Evolutionary conservation across 2,797 vertebrate species (phyloP).

Genomic region (Typhlichthys subterraneus): DNA sequence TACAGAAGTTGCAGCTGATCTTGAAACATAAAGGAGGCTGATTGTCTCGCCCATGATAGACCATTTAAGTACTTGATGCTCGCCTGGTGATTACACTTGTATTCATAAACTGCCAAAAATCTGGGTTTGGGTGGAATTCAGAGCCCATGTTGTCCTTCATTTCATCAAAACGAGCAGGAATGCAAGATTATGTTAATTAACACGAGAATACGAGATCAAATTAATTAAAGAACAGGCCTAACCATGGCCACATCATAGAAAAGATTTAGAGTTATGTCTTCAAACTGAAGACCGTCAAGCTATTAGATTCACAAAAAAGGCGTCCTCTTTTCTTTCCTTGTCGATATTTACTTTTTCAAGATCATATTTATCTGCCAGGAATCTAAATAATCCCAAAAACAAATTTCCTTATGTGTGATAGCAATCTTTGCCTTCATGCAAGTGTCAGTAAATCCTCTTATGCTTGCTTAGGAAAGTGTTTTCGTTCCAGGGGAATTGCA

Average conservation of each 20-base stretch:
- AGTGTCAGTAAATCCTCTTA: too few species aligned
- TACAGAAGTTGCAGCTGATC: constrained; percentile 72
- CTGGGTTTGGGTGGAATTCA: constrained; percentile 62
- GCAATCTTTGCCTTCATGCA: too few species aligned
- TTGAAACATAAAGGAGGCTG: constrained; percentile 76
- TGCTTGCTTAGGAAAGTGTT: too few species aligned
- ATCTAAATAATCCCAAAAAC: too few species aligned
- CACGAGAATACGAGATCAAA: constrained; percentile 65
- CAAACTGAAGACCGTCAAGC: too few species aligned
- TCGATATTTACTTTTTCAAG: too few species aligned
- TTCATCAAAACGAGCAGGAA: constrained; percentile 63
- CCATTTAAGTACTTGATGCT: constrained; percentile 70
- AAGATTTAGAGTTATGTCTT: not conserved
- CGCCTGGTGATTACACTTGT: constrained; percentile 73
- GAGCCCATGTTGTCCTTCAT: constrained; percentile 71
- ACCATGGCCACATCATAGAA: not conserved
- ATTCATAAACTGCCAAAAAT: constrained; percentile 70
- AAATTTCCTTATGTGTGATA: too few species aligned
- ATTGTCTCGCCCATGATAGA: constrained; percentile 75
- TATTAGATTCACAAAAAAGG: too few species aligned
- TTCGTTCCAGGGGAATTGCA: too few species aligned
- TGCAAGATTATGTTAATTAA: constrained; percentile 66
- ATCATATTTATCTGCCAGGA: too few species aligned
- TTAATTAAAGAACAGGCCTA: constrained; percentile 31
- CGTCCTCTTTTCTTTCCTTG: too few species aligned